These are phyloP conservation scores for Diadumene lineata DNA, from an alignment of 92 coral and sea anemone species.

Conservation along the genomic window DNA sequence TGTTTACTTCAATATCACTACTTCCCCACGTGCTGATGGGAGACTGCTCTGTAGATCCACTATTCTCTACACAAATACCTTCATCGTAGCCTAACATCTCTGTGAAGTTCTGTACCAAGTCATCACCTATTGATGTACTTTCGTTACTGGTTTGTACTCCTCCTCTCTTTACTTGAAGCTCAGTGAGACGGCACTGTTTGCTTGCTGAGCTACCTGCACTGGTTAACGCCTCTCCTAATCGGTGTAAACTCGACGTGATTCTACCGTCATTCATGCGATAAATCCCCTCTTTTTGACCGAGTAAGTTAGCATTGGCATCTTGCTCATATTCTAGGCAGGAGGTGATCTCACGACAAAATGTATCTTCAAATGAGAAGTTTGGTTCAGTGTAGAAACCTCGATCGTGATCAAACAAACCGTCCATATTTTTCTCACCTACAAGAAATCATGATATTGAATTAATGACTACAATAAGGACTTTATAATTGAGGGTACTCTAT, in stretches of 20 bases:
- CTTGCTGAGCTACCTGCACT: not conserved
- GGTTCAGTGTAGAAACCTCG: slow-evolving; percentile 41
- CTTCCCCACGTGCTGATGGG: slow-evolving; percentile 67
- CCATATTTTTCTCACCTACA: slow-evolving; percentile 25
- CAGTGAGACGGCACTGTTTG: slow-evolving; percentile 25
- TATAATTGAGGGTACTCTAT: not conserved
- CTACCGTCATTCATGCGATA: slow-evolving; percentile 9
- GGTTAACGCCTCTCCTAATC: slow-evolving; percentile 9
- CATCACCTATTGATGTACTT: slow-evolving; percentile 7
- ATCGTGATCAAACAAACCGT: slow-evolving; percentile 27
- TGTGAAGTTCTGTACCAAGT: slow-evolving; percentile 17
- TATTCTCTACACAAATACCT: slow-evolving; percentile 30
- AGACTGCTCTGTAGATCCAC: slow-evolving; percentile 33
- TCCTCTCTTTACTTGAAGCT: slow-evolving; percentile 23
- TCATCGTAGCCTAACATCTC: slow-evolving; percentile 21
- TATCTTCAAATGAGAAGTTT: slow-evolving; percentile 42
- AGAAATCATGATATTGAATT: not conserved
- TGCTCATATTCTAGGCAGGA: slow-evolving; percentile 39
- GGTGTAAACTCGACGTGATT: not conserved
- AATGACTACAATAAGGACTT: not conserved
- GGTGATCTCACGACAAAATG: slow-evolving; percentile 44
- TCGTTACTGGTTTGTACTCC: slow-evolving; percentile 20
- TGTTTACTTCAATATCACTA: slow-evolving; percentile 45
- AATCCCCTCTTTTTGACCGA: slow-evolving; percentile 8
- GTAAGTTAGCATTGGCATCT: slow-evolving; percentile 17